Conservation (phyloP, 2,888 invertebrate genomes). For the Sipha maydis region DNA sequence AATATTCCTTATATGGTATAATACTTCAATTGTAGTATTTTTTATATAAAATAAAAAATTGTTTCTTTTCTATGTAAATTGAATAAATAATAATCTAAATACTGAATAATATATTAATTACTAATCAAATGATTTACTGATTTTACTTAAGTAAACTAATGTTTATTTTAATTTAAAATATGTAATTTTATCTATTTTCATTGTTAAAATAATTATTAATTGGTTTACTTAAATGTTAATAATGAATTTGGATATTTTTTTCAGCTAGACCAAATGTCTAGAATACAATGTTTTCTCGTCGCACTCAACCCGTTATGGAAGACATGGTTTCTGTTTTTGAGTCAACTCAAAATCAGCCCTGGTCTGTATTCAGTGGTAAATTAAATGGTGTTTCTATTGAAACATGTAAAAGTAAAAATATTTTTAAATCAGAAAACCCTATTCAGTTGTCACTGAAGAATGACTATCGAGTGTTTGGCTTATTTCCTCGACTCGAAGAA, state of each 20-base stretch:
- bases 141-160: not conserved
- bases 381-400: not conserved
- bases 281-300: constrained; percentile 42
- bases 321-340: constrained; percentile 50
- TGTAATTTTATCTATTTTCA: not conserved
- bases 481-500: constrained; percentile 52
- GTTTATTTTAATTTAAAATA: not conserved
- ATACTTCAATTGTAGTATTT: no score
- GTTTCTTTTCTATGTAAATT: not conserved
- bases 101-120: not conserved
- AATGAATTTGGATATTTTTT: constrained; percentile 43
- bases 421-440: constrained; percentile 44
- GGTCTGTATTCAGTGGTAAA: constrained; percentile 47
- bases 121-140: not conserved
- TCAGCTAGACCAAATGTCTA: constrained; percentile 56
- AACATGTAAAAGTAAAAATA: constrained; percentile 23
- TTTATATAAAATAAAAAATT: no score
- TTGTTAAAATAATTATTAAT: not conserved
- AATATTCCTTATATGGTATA: no score
- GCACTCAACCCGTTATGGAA: constrained; percentile 34
- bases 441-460: constrained; percentile 27
- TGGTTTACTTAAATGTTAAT: constrained; percentile 17
- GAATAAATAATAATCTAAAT: not conserved
- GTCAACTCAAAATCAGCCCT: constrained; percentile 54
- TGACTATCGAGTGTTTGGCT: constrained; percentile 41